These are phyloP conservation scores for Poeciliopsis prolifica DNA, from an alignment of 2,113 vertebrate genomes.

Conservation along the genomic window DNA sequence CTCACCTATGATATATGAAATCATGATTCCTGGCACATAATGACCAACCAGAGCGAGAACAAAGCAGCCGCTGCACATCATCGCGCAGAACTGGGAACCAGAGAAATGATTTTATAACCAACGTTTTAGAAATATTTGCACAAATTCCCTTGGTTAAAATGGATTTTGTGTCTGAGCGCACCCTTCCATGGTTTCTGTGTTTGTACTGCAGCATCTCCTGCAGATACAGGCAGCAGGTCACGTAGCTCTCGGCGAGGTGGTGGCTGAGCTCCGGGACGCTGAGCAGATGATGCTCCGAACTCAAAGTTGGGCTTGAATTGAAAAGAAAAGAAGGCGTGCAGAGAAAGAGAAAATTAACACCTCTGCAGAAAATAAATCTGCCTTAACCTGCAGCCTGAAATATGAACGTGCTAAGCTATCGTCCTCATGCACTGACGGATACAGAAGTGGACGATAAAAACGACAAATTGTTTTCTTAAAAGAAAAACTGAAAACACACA, in stretches of 20 bases:
- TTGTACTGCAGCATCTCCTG: conserved; percentile 96
- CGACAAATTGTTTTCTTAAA: not conserved
- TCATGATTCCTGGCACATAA: conserved; percentile 99
- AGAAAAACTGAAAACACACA: too few species aligned
- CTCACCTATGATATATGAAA: conserved; percentile 98
- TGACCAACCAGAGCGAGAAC: conserved; percentile 89
- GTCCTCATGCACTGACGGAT: not conserved
- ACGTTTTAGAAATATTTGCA: not conserved
- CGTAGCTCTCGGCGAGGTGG: conserved; percentile 95
- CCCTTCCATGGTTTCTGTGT: conserved; percentile 93
- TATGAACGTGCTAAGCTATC: not conserved
- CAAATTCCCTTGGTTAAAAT: not conserved
- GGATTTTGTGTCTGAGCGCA: conserved; percentile 32
- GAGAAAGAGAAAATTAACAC: conserved; percentile 9
- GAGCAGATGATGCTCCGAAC: conserved; percentile 87
- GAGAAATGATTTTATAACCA: not conserved
- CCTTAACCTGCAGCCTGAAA: not conserved
- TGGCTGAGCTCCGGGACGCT: conserved; percentile 94
- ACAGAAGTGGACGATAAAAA: too few species aligned
- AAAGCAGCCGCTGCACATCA: conserved; percentile 90
- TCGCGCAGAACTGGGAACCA: conserved; percentile 88
- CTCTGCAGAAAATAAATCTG: not conserved
- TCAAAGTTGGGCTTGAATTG: conserved; percentile 82
- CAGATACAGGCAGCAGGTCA: conserved; percentile 91
- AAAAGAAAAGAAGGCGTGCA: not conserved